Evolutionary conservation across 2,888 invertebrate genomes (phyloP).

Genomic region (Malacosoma neustria): DNA sequence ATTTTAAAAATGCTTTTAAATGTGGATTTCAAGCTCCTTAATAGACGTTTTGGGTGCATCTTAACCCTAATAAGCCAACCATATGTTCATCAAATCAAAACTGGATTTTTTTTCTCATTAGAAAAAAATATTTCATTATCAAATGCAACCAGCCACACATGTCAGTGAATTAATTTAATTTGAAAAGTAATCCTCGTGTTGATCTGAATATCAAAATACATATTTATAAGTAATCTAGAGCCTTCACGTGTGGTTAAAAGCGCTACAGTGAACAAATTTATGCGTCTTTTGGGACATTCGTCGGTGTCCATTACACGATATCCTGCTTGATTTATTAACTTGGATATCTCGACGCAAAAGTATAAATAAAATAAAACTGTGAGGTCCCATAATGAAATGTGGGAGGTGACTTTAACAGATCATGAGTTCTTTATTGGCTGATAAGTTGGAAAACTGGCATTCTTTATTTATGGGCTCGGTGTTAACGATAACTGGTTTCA

Average conservation of each 20-base stretch:
- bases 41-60: no score
- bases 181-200: not conserved
- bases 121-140: no score
- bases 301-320: slow-evolving; percentile 66
- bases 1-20: no score
- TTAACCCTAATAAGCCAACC: no score
- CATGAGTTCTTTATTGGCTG: not conserved
- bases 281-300: slow-evolving; percentile 52
- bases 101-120: no score
- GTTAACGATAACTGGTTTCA: not conserved
- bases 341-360: slow-evolving; percentile 46
- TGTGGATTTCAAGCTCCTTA: no score
- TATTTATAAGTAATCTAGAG: not conserved
- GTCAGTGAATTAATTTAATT: no score
- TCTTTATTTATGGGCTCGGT: not conserved
- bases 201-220: not conserved
- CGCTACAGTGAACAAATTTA: slow-evolving; percentile 59
- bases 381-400: slow-evolving; percentile 48
- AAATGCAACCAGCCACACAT: no score
- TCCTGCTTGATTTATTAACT: slow-evolving; percentile 66
- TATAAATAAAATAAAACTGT: slow-evolving; percentile 41
- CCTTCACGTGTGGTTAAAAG: slow-evolving; percentile 28
- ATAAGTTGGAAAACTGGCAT: not conserved
- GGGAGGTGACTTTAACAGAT: slow-evolving; percentile 20
- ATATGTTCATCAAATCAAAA: no score